Conservation (phyloP, 1,140 invertebrate genomes). For the Lasioglossum albipes region DNA sequence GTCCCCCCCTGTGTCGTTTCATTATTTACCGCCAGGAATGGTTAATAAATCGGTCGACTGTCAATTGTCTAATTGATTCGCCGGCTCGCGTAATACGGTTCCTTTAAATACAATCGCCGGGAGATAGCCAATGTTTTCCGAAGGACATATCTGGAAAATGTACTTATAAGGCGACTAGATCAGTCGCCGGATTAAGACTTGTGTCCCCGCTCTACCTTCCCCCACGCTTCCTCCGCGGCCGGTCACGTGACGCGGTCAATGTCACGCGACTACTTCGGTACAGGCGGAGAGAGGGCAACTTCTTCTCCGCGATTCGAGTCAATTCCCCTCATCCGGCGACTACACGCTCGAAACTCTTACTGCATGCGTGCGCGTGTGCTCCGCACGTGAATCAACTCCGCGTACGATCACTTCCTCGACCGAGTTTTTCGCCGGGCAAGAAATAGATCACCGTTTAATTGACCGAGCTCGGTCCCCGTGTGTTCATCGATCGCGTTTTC, state of each 20-base stretch:
- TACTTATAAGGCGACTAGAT: neutral
- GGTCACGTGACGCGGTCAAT: no score
- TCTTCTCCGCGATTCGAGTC: no score
- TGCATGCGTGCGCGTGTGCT: neutral
- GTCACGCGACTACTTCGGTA: no score
- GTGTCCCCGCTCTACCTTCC: no score
- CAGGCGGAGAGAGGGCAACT: no score
- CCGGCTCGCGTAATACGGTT: neutral
- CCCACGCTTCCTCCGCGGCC: no score
- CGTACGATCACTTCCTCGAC: slow-evolving; percentile 29
- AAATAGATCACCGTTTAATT: slow-evolving; percentile 63
- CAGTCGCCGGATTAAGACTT: no score
- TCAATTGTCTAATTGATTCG: neutral
- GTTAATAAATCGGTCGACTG: neutral
- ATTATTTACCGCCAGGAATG: neutral
- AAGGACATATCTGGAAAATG: neutral
- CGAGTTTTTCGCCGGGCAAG: slow-evolving; percentile 41
- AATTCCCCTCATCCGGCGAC: neutral
- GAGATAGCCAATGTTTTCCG: neutral
- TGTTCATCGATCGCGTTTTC: slow-evolving; percentile 36
- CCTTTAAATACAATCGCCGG: neutral
- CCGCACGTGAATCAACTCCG: slow-evolving; percentile 1
- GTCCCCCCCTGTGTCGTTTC: neutral
- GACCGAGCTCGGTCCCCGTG: slow-evolving; percentile 15
- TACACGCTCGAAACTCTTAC: neutral